Conservation (phyloP, 2,113 vertebrate genomes). For the Pithys albifrons region DNA sequence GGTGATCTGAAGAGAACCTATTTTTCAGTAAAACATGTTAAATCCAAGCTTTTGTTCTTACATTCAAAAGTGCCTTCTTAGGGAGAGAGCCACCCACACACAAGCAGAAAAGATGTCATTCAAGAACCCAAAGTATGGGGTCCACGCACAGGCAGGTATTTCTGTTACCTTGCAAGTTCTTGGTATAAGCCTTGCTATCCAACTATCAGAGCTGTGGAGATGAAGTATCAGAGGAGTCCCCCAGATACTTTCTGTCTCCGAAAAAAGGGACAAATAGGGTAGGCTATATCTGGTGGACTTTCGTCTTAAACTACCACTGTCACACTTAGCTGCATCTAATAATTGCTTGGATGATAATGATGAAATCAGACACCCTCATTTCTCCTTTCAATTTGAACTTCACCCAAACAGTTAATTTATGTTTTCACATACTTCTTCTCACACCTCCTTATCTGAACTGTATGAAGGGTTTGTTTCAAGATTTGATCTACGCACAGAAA, state of each 20-base stretch:
- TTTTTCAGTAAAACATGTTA: not conserved
- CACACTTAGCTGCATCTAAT: not conserved
- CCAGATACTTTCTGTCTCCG: constrained; percentile 65
- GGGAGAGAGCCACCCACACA: not conserved
- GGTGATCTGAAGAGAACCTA: not conserved
- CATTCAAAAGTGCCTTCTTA: not conserved
- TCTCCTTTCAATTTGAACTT: constrained; percentile 13
- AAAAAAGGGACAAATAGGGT: constrained; percentile 60
- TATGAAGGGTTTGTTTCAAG: constrained; percentile 46
- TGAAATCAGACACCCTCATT: not conserved
- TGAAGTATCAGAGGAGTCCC: not conserved
- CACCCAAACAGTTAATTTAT: not conserved
- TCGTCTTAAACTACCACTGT: not conserved
- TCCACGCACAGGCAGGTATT: not conserved
- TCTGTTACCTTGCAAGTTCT: not conserved
- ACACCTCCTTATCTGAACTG: constrained; percentile 28
- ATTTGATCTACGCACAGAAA: not conserved
- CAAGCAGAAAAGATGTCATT: not conserved
- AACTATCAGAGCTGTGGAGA: not conserved
- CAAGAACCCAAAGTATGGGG: not conserved
- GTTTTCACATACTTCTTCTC: not conserved
- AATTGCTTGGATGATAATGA: not conserved
- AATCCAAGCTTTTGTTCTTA: not conserved
- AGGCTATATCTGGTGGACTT: not conserved
- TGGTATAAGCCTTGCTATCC: not conserved